Evolutionary conservation across 2,888 invertebrate species (phyloP).

Genomic region (Agelastica alni): DNA sequence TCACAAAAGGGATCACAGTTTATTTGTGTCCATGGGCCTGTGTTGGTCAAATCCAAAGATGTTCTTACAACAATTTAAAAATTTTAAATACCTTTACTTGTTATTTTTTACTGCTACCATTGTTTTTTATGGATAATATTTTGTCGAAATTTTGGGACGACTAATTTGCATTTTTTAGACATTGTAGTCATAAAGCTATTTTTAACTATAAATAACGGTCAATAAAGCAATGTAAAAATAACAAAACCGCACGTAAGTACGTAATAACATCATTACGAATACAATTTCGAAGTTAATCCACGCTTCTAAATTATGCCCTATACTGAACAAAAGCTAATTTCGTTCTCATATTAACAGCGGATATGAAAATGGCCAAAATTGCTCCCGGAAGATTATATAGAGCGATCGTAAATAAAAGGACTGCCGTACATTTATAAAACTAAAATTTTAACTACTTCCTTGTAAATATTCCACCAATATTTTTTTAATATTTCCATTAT

Average conservation of each 20-base stretch:
- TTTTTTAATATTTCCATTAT: too few relatives aligned
- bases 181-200: too few relatives aligned
- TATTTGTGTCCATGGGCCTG: too few relatives aligned
- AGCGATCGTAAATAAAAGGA: constrained; percentile 28
- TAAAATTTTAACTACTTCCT: neutral
- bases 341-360: constrained; percentile 39
- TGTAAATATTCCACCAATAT: too few relatives aligned
- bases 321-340: constrained; percentile 34
- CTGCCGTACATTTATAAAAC: constrained; percentile 11
- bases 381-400: constrained; percentile 34
- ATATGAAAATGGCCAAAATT: constrained; percentile 39
- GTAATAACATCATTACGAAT: constrained; percentile 26
- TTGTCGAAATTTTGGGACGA: too few relatives aligned
- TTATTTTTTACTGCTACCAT: too few relatives aligned
- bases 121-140: too few relatives aligned
- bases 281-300: constrained; percentile 30
- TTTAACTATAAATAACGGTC: constrained; percentile 11
- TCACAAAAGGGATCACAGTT: too few relatives aligned
- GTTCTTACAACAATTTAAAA: too few relatives aligned
- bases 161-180: too few relatives aligned
- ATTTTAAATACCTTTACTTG: too few relatives aligned
- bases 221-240: constrained; percentile 15
- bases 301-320: constrained; percentile 24
- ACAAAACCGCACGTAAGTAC: constrained; percentile 7
- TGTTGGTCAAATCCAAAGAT: too few relatives aligned